Conservation (phyloP, 2,888 invertebrate genomes). For the Papilio elwesi region DNA sequence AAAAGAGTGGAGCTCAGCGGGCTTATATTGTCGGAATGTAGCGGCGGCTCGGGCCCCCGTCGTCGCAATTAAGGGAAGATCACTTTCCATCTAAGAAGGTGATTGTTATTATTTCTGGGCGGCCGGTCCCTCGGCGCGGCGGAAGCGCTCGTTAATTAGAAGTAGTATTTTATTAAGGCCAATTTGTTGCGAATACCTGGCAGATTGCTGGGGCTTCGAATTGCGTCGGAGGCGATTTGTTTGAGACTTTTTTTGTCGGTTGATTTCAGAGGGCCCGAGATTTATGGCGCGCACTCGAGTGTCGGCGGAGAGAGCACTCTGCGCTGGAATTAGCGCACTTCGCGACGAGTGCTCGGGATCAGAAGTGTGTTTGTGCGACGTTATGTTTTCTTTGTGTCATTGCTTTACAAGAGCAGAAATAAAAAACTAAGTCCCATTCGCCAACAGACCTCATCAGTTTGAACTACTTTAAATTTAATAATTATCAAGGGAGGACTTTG, state of each 20-base stretch:
- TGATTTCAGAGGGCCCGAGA: constrained; percentile 38
- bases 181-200: constrained; percentile 80
- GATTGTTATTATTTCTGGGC: constrained; percentile 76
- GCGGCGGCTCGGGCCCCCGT: constrained; percentile 42
- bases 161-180: constrained; percentile 79
- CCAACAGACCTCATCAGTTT: background rate
- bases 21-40: constrained; percentile 39
- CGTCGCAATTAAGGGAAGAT: constrained; percentile 68
- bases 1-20: constrained; percentile 36
- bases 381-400: constrained; percentile 9
- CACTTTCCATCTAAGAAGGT: constrained; percentile 75
- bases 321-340: constrained; percentile 35
- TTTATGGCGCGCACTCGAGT: constrained; percentile 32
- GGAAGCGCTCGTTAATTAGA: constrained; percentile 71
- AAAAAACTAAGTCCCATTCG: background rate
- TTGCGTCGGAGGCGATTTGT: constrained; percentile 60
- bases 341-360: background rate
- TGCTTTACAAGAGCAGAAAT: constrained; percentile 18
- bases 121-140: constrained; percentile 47
- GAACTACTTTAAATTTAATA: background rate
- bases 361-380: constrained; percentile 9
- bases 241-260: constrained; percentile 46
- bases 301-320: constrained; percentile 35
- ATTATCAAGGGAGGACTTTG: background rate
- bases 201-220: constrained; percentile 61